These are phyloP conservation scores for Botrylloides violaceus DNA, from an alignment of 23 tunicate species.

Conservation along the genomic window DNA sequence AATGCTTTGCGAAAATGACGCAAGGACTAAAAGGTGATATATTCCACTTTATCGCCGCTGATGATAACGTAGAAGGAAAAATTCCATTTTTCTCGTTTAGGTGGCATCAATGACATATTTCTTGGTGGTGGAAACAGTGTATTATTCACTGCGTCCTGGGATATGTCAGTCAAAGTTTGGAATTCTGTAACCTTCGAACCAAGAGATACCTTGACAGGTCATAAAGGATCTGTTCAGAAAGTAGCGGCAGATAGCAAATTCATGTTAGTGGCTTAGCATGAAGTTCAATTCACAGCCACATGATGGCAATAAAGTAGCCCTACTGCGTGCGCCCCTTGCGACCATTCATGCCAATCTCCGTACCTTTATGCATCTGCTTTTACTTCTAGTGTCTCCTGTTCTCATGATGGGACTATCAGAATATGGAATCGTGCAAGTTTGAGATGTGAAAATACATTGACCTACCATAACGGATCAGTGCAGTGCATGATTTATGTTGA, in stretches of 20 bases:
- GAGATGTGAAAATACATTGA: constrained; percentile 26
- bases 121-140: constrained; percentile 35
- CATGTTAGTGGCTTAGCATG: constrained; percentile 31
- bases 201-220: constrained; percentile 28
- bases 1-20: constrained; percentile 47
- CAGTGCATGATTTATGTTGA: constrained; percentile 46
- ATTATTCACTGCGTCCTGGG: constrained; percentile 72
- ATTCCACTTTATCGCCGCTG: too few relatives aligned
- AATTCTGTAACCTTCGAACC: constrained; percentile 26
- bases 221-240: constrained; percentile 39
- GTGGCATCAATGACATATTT: constrained; percentile 42
- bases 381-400: constrained; percentile 49
- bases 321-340: neutral
- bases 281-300: too few relatives aligned
- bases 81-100: constrained; percentile 22
- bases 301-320: neutral
- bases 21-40: constrained; percentile 45
- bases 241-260: constrained; percentile 44
- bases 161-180: constrained; percentile 40
- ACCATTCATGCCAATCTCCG: neutral
- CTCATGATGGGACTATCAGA: constrained; percentile 60
- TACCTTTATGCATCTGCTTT: neutral
- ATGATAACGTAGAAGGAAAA: too few relatives aligned
- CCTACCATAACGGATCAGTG: constrained; percentile 40
- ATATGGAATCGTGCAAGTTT: constrained; percentile 41